Conservation (phyloP, 2,113 vertebrate genomes). For the Erpornis zantholeuca region DNA sequence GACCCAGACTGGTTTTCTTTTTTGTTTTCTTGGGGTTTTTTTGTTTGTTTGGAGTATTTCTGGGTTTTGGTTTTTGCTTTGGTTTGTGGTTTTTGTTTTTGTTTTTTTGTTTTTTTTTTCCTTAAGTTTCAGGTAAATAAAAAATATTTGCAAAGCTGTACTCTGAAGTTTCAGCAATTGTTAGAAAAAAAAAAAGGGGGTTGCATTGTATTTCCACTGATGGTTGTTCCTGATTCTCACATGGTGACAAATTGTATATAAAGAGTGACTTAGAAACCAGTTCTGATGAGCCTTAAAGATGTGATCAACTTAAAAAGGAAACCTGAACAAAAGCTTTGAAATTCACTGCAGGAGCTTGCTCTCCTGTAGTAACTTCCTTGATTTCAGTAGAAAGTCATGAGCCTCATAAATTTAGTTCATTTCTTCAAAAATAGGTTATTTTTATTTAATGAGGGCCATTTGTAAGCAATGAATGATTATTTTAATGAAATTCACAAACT, state of each 20-base stretch:
- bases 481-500: not conserved
- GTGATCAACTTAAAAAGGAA: not conserved
- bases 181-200: accelerated
- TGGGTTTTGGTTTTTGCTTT: not conserved
- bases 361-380: not conserved
- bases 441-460: not conserved
- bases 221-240: not conserved
- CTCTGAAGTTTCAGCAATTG: not conserved
- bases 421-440: not conserved
- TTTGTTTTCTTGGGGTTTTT: too few species aligned
- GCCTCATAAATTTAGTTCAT: not conserved
- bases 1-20: accelerated
- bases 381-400: not conserved
- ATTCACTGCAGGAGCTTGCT: not conserved
- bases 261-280: not conserved
- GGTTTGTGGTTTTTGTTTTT: not conserved
- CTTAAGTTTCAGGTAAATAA: not conserved
- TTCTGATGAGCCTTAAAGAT: not conserved
- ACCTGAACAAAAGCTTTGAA: not conserved
- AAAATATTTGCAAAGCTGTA: not conserved
- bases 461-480: not conserved
- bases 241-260: not conserved
- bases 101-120: not conserved
- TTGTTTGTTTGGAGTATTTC: too few species aligned
- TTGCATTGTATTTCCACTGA: not conserved